Percentiles rank a stretch among this genome's conserved stretches.
These are phyloP conservation scores for Cylindroiulus punctatus DNA, from an alignment of 2,888 invertebrate species.

Conservation along the genomic window DNA sequence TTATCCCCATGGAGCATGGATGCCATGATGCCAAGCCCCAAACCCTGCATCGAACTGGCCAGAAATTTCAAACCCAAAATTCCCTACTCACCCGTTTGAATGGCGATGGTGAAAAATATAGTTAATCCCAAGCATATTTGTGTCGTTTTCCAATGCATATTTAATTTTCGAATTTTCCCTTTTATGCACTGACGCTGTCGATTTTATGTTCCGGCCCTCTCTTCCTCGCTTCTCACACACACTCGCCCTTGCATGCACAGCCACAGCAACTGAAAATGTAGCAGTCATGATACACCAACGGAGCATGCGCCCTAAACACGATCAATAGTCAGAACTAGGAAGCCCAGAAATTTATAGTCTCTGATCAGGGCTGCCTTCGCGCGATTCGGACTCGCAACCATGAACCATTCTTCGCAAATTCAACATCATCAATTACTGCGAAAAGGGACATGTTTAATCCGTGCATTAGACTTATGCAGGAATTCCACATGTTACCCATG, in stretches of 20 bases:
- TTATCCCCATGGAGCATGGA: conserved; percentile 42
- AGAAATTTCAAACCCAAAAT: background rate
- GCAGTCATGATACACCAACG: background rate
- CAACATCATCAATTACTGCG: background rate
- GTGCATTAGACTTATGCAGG: background rate
- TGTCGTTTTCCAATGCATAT: conserved; percentile 49
- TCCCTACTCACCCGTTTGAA: conserved; percentile 36
- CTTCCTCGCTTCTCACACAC: background rate
- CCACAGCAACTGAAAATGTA: conserved; percentile 27
- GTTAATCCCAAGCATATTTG: conserved; percentile 50
- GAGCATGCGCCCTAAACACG: conserved; percentile 1
- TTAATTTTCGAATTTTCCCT: background rate
- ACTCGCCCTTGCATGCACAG: conserved; percentile 25
- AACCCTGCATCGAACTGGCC: conserved; percentile 2
- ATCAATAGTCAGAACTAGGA: conserved; percentile 33
- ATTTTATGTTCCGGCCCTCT: conserved; percentile 1
- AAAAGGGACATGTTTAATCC: background rate
- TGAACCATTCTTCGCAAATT: background rate
- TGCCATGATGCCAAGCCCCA: conserved; percentile 23
- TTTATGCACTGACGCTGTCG: background rate
- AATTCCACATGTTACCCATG: background rate
- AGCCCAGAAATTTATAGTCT: conserved; percentile 37
- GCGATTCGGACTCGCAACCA: background rate
- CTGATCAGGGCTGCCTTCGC: conserved; percentile 15
- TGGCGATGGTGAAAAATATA: conserved; percentile 48